These are phyloP conservation scores for Nerophis ophidion DNA, from an alignment of 2,113 vertebrate genomes.

Conservation along the genomic window DNA sequence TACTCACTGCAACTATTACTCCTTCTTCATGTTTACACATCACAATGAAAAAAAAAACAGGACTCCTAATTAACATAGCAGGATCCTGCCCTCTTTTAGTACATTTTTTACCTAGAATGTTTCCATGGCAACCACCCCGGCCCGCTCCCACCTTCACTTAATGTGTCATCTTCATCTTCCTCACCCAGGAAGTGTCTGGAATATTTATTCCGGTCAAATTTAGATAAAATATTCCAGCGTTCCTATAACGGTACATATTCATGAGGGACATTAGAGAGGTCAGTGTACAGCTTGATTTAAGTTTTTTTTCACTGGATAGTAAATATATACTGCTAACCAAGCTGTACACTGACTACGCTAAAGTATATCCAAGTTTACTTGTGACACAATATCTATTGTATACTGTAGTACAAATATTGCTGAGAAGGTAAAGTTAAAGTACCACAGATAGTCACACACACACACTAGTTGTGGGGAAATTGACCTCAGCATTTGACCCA, in stretches of 20 bases:
- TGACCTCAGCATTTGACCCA: too few relatives aligned
- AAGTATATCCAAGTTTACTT: neutral
- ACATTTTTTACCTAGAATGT: conserved; percentile 54
- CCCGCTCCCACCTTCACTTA: too few relatives aligned
- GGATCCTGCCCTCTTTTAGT: conserved; percentile 39
- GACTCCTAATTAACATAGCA: conserved; percentile 54
- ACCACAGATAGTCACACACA: too few relatives aligned
- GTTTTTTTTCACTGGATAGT: too few relatives aligned
- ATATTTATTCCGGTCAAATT: conserved; percentile 37
- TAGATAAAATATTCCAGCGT: too few relatives aligned
- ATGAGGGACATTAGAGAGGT: conserved; percentile 2
- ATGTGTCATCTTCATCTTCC: conserved; percentile 42
- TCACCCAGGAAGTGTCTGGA: conserved; percentile 25
- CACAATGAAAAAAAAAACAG: conserved; percentile 26
- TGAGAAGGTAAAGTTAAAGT: too few relatives aligned
- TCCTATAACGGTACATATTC: neutral
- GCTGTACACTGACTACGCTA: too few relatives aligned
- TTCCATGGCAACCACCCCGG: conserved; percentile 69
- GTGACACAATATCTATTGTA: too few relatives aligned
- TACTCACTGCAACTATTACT: neutral
- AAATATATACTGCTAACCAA: too few relatives aligned
- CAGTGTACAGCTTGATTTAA: too few relatives aligned
- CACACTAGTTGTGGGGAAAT: too few relatives aligned
- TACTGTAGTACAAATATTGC: too few relatives aligned
- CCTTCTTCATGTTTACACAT: conserved; percentile 32